Percentiles rank a stretch among this genome's conserved stretches.
phyloP scores from a whole-genome alignment of 2,888 invertebrate genomes.

The Drosophila falleni region DNA sequence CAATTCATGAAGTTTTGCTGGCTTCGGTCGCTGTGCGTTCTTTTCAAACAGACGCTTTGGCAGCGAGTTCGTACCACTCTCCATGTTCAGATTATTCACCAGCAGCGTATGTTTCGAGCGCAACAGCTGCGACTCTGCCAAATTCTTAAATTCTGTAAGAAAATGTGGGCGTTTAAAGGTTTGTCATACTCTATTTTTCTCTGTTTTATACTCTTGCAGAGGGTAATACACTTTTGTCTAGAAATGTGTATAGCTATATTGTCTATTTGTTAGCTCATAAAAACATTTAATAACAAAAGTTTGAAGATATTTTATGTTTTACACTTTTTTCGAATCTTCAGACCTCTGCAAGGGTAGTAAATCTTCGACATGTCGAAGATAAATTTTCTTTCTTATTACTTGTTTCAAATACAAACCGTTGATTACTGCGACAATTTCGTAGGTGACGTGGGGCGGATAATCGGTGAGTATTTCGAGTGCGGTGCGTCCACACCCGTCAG shows the following conservation, averaged over 20 bases:
- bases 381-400: background rate
- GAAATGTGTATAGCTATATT: background rate
- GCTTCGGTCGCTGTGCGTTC: conserved; percentile 61
- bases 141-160: conserved; percentile 59
- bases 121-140: conserved; percentile 55
- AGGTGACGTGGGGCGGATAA: conserved; percentile 93
- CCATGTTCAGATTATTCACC: conserved; percentile 52
- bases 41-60: conserved; percentile 68
- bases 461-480: conserved; percentile 94
- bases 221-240: too few species aligned
- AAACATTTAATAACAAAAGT: too few species aligned
- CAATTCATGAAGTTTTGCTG: conserved; percentile 42
- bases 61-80: conserved; percentile 55
- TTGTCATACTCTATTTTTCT: background rate
- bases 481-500: conserved; percentile 92
- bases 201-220: background rate
- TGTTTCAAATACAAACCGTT: conserved; percentile 84
- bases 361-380: too few species aligned
- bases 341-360: background rate
- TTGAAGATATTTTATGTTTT: too few species aligned
- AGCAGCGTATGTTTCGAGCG: conserved; percentile 35
- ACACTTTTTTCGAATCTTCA: too few species aligned
- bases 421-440: conserved; percentile 93
- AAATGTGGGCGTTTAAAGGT: conserved; percentile 33
- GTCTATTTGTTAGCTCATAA: too few species aligned